phyloP scores from a whole-genome alignment of 2,113 vertebrate genomes.

The Microtus richardsoni region DNA sequence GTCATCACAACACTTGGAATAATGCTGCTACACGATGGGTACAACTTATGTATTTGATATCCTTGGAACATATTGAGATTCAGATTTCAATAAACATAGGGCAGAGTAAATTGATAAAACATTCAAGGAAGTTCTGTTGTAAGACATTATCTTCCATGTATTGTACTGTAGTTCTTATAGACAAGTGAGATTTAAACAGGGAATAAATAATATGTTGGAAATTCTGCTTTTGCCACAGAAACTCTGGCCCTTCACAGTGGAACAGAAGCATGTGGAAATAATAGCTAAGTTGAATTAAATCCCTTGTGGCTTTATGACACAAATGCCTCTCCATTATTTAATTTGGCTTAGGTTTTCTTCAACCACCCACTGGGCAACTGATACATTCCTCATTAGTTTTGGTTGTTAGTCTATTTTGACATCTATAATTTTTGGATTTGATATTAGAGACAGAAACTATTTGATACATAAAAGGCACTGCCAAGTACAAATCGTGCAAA shows the following conservation, averaged over 20 bases:
- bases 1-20: not conserved
- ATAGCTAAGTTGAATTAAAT: not conserved
- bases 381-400: not conserved
- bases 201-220: not conserved
- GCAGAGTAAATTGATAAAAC: not conserved
- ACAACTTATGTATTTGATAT: not conserved
- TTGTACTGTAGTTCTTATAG: not conserved
- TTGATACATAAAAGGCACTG: not conserved
- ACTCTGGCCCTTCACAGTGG: not conserved
- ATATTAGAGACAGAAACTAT: not conserved
- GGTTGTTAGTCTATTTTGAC: not conserved
- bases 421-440: not conserved
- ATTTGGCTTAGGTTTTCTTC: conserved; percentile 36
- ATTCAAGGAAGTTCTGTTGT: not conserved
- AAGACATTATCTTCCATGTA: not conserved
- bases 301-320: not conserved
- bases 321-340: not conserved
- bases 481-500: not conserved
- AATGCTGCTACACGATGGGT: not conserved
- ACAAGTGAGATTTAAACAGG: not conserved
- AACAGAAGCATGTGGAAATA: not conserved
- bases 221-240: not conserved
- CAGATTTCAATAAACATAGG: not conserved
- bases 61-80: not conserved
- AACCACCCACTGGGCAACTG: not conserved